Evolutionary conservation across 2,888 invertebrate species (phyloP), one percentile per base, ranked within the genome.

Genomic region (Idaea straminata): DNA sequence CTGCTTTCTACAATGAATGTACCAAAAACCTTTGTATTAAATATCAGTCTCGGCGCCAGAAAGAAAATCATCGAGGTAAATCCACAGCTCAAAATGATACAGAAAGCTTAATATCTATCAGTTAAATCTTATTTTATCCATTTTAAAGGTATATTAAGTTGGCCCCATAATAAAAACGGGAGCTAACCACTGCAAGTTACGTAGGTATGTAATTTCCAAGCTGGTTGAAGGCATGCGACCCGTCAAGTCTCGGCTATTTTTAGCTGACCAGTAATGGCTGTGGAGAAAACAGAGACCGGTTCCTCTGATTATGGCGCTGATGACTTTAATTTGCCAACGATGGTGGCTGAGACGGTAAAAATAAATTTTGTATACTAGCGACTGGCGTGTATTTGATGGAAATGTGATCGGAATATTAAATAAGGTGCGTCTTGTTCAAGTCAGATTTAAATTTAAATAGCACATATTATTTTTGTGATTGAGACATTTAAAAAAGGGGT

Each of bases 221-320:
- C 47, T 47, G 47, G 47, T 47, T 47, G 47, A 38, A 58, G 63
- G 67, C 59, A 64, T 67, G 64, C 64, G 60, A 25, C 63, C 64
- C 62, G 64, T 64, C 61, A 65, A 63, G 66, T 65, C 64, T 61
- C 64, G 61, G 36, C 66, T 72, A 72, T 70, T 70, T 70, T 66
- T 72, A 72, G 70, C 66, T 15, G 62, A 64, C 66, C 66, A 62
- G 68, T 62, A 61, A 62, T 69, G 65, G 68, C 68, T 66, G 69
- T 64, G 66, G 72, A 72, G 72, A 72, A 72, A 72, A 72, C 66
- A 58, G 57, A 66, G 61, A 72, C 72, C 72, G 70, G 72, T 70
- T 64, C 34, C 59, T 16, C 10, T 62, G 47, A 57, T 57, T 62
- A 57, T 57, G 34, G 47, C 47, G 47, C 47, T 47, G 47, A 47